Evolutionary conservation across 1,140 invertebrate species (phyloP).

Genomic region (Drosophila lini): DNA sequence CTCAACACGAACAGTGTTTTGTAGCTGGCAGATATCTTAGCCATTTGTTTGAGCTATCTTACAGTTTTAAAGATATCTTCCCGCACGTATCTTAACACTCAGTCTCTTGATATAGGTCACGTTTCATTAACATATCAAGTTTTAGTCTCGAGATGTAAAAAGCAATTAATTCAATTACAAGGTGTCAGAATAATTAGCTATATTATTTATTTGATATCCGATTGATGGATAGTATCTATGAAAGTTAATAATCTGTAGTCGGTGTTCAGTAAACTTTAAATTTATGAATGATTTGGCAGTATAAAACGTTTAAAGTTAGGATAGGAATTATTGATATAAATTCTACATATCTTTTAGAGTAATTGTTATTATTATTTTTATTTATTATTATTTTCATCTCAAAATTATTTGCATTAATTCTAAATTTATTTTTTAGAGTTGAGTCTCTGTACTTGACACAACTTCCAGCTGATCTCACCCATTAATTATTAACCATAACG

Average conservation of each 20-base stretch:
- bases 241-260: neutral
- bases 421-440: neutral
- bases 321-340: neutral
- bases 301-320: too few relatives aligned
- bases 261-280: neutral
- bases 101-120: slow-evolving; percentile 1
- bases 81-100: neutral
- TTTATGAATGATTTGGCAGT: too few relatives aligned
- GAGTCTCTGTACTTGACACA: too few relatives aligned
- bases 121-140: neutral
- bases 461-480: neutral
- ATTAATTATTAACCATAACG: neutral
- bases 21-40: neutral
- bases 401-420: neutral
- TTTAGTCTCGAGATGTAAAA: neutral
- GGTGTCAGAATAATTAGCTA: neutral
- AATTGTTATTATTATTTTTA: too few relatives aligned
- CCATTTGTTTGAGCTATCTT: neutral
- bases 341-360: neutral
- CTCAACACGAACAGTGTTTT: slow-evolving; percentile 6
- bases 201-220: neutral
- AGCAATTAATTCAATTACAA: neutral
- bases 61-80: neutral
- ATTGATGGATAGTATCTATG: neutral
- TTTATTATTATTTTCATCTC: too few relatives aligned